A percentile compares a stretch with the other conserved stretches of the same genome.
Evolutionary conservation across 1,140 invertebrate species (phyloP).

Genomic region (Listronotus oregonensis): DNA sequence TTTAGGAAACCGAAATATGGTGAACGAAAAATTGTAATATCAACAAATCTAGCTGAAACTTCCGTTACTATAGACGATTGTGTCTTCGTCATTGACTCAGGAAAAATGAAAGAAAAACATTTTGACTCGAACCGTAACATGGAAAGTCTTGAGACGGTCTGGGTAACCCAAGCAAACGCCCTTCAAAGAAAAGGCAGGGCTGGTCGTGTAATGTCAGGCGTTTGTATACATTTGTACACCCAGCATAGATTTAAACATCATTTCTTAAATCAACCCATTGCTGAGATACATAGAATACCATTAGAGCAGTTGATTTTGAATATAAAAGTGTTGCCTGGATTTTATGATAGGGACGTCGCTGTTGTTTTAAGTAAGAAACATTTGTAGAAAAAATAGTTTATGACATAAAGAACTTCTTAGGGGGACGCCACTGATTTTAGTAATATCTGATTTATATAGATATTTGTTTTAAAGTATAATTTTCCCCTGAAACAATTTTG

Average conservation of each 20-base stretch:
- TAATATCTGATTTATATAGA: too few relatives aligned
- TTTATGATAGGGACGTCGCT: constrained; percentile 67
- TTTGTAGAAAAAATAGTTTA: too few relatives aligned
- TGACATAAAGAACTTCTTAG: too few relatives aligned
- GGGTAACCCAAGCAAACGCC: constrained; percentile 82
- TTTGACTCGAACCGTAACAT: constrained; percentile 85
- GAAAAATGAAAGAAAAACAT: constrained; percentile 88
- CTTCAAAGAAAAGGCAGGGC: constrained; percentile 83
- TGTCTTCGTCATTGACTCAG: constrained; percentile 88
- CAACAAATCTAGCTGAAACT: constrained; percentile 94
- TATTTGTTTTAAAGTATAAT: too few relatives aligned
- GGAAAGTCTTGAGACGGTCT: constrained; percentile 79
- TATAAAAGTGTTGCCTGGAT: constrained; percentile 80
- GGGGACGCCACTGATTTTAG: too few relatives aligned
- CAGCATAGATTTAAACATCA: constrained; percentile 68
- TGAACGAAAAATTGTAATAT: constrained; percentile 84
- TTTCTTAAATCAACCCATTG: constrained; percentile 72
- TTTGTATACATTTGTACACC: constrained; percentile 82
- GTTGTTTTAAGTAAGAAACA: constrained; percentile 64
- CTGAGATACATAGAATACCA: constrained; percentile 84
- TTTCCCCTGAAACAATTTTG: too few relatives aligned
- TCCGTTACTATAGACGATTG: constrained; percentile 94
- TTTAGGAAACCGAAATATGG: constrained; percentile 70
- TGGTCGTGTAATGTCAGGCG: constrained; percentile 85
- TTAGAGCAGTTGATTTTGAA: constrained; percentile 87